A percentile compares a stretch with the other conserved stretches of the same genome.
These are phyloP conservation scores for Tychaedon coryphoeus DNA, from an alignment of 2,113 vertebrate genomes.

Conservation along the genomic window DNA sequence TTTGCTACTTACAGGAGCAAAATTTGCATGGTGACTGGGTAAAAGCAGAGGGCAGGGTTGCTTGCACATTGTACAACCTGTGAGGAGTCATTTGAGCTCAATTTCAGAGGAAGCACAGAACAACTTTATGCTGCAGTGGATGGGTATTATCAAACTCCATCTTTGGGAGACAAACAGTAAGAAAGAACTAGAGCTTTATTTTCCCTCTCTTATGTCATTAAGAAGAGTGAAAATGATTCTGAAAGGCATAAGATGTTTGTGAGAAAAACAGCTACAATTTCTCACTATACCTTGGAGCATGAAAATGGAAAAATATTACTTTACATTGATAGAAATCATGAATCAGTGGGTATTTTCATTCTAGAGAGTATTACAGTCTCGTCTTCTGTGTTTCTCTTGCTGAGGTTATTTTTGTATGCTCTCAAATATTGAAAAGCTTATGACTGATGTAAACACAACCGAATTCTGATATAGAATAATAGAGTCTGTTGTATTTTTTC, in stretches of 20 bases:
- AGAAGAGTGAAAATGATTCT: not conserved
- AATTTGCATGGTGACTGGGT: not conserved
- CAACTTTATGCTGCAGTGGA: not conserved
- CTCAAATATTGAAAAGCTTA: not conserved
- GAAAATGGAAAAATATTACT: not conserved
- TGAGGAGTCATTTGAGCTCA: not conserved
- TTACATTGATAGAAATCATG: not conserved
- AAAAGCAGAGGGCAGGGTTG: not conserved
- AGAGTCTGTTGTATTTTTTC: not conserved
- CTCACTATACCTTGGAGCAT: not conserved
- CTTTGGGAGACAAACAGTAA: not conserved
- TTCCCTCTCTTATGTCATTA: not conserved
- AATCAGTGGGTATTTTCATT: not conserved
- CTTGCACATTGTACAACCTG: fast-evolving
- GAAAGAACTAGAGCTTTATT: not conserved
- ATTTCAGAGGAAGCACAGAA: not conserved
- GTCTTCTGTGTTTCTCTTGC: not conserved
- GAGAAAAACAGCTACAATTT: not conserved
- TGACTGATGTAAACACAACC: not conserved
- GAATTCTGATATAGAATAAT: not conserved
- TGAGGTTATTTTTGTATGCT: not conserved
- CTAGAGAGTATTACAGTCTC: not conserved
- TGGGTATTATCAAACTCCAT: not conserved
- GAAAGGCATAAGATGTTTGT: not conserved
- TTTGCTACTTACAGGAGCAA: not conserved